Conservation (phyloP, 2,797 vertebrate species). For the Sebastes kiyomatsui region DNA sequence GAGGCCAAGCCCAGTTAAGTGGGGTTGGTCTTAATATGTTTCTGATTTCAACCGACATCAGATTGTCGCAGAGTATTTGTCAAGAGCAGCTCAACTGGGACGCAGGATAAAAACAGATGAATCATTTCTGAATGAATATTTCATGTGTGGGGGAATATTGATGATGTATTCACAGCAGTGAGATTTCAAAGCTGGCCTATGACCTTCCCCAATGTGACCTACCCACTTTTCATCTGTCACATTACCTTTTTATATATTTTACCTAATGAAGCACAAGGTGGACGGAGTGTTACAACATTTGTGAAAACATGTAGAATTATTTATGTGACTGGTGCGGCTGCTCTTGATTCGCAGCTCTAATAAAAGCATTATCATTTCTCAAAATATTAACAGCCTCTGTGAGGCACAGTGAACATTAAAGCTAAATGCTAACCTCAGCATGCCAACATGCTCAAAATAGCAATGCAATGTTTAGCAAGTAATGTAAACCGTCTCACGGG, state of each 20-base stretch:
- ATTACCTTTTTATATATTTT: background rate
- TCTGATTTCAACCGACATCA: conserved; percentile 30
- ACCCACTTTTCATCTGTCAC: background rate
- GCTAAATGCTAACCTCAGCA: background rate
- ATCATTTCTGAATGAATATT: conserved; percentile 14
- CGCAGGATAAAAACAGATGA: background rate
- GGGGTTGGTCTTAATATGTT: conserved; percentile 41
- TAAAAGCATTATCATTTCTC: background rate
- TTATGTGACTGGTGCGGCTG: background rate
- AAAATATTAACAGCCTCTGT: background rate
- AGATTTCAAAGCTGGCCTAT: background rate
- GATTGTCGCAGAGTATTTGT: conserved; percentile 2
- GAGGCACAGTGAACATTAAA: background rate
- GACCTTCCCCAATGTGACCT: background rate
- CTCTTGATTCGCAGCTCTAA: background rate
- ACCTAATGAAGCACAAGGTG: background rate
- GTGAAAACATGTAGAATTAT: background rate
- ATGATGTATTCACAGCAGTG: background rate
- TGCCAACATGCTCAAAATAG: background rate
- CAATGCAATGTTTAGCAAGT: background rate
- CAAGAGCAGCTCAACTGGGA: conserved; percentile 2
- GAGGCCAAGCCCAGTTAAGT: conserved; percentile 41
- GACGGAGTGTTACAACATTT: background rate
- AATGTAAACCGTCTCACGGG: background rate
- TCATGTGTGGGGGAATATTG: background rate